Evolutionary conservation across 2,888 invertebrate species (phyloP).

Genomic region (Melanchra persicariae): DNA sequence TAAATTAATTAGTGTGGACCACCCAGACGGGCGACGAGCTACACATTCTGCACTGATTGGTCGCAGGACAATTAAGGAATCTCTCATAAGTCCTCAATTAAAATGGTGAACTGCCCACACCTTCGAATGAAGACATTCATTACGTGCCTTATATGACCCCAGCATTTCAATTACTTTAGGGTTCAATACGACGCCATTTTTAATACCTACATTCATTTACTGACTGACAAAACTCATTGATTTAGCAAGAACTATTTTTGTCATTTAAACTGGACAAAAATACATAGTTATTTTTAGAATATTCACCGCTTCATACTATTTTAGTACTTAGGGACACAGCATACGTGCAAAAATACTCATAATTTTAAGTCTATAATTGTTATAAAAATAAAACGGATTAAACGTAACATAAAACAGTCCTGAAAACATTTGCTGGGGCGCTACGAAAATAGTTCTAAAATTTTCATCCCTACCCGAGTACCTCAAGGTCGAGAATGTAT

Average conservation of each 20-base stretch:
- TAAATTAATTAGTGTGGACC: slow-evolving; percentile 19
- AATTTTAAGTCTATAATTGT: background rate
- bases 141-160: background rate
- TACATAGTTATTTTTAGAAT: background rate
- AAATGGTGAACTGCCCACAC: slow-evolving; percentile 36
- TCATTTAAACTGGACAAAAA: background rate
- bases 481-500: no score
- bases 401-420: background rate
- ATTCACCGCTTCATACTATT: background rate
- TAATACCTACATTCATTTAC: background rate
- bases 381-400: background rate
- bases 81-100: slow-evolving; percentile 27
- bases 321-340: background rate
- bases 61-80: slow-evolving; percentile 39
- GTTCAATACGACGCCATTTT: background rate
- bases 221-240: background rate
- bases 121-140: slow-evolving; percentile 27
- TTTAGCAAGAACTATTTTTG: background rate
- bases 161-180: slow-evolving; percentile 19
- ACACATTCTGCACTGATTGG: slow-evolving; percentile 34
- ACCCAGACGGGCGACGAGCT: background rate
- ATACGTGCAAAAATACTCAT: background rate
- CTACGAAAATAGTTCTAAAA: background rate
- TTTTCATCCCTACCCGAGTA: background rate
- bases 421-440: background rate